Evolutionary conservation across 1,140 invertebrate species (phyloP), one percentile per base, ranked within the genome.

Genomic region (Plodia interpunctella): DNA sequence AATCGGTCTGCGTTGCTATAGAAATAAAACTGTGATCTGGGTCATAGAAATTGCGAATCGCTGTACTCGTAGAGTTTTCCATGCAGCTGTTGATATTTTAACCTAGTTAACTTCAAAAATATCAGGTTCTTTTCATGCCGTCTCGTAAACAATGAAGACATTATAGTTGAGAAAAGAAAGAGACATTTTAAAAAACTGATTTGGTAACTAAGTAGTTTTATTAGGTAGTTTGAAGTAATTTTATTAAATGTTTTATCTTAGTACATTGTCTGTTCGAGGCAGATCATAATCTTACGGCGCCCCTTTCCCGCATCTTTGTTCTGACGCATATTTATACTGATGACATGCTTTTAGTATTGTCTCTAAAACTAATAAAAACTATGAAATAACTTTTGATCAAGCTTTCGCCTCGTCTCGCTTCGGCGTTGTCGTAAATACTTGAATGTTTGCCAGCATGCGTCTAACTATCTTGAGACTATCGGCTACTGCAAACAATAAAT

Each of bases 11-110:
- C 57, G 62, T 75, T 77, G 63, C 70, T 57, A 73, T 70, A 59
- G 62, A 62, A 60, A 68, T 71, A 70, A 76, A 76, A 68, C 63
- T 55, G 9, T 60, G 61, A 81, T 73, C 68, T 77, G 57, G 80
- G 73, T 58, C 72, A 71, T 71, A 80, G 60, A 72, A 75, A 73
- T 20, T 21, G 19, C 49, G 18, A 51, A 4, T 49, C 8, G 15
- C 59, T n/a, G 67, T 70, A 63, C 71, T 67, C 62, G 60, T 66
- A 61, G 55, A 53, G 66, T 17, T 59, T 63, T 62, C 65, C 66
- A 21, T 60, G 69, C 58, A 64, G 52, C 44, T 66, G 21, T 68
- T 54, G 57, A 60, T 44, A 0, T n/a, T 44, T 44, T 17, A n/a
- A 44, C 38, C 38, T 44, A 44, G 13, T 44, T 44, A n/a, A 44